These are phyloP conservation scores for Planococcus citri DNA, from an alignment of 1,140 invertebrate species.

Conservation along the genomic window DNA sequence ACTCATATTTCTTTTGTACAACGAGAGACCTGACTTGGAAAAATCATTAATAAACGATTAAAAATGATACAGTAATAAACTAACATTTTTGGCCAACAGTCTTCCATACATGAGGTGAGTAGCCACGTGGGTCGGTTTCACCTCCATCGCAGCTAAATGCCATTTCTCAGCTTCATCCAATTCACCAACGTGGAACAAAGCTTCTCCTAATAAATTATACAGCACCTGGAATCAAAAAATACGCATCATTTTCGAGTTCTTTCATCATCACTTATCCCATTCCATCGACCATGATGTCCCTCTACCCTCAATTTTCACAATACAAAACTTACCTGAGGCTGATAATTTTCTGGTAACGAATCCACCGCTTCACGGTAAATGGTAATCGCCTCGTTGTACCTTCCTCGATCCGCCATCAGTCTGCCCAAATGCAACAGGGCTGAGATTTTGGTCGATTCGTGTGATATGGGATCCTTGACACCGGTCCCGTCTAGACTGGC, in stretches of 20 bases:
- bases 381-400: constrained; percentile 70
- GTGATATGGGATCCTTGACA: constrained; percentile 75
- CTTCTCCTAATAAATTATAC: constrained; percentile 33
- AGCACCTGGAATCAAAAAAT: constrained; percentile 30
- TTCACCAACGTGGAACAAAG: constrained; percentile 38
- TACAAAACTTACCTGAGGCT: constrained; percentile 11
- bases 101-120: constrained; percentile 81
- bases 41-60: no score
- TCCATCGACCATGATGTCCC: no score
- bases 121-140: constrained; percentile 49
- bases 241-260: no score
- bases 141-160: constrained; percentile 44
- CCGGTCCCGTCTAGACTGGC: constrained; percentile 70
- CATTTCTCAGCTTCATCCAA: constrained; percentile 45
- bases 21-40: no score
- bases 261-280: no score
- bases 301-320: no score
- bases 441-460: constrained; percentile 79
- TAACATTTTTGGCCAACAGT: constrained; percentile 76
- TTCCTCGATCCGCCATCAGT: constrained; percentile 74
- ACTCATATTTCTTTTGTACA: no score
- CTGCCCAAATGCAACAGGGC: constrained; percentile 82
- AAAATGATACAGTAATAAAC: no score
- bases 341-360: constrained; percentile 38
- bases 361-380: constrained; percentile 75